Evolutionary conservation across 2,888 invertebrate species (phyloP), one percentile per base, ranked within the genome.

Genomic region (Leptinotarsa haldemani): DNA sequence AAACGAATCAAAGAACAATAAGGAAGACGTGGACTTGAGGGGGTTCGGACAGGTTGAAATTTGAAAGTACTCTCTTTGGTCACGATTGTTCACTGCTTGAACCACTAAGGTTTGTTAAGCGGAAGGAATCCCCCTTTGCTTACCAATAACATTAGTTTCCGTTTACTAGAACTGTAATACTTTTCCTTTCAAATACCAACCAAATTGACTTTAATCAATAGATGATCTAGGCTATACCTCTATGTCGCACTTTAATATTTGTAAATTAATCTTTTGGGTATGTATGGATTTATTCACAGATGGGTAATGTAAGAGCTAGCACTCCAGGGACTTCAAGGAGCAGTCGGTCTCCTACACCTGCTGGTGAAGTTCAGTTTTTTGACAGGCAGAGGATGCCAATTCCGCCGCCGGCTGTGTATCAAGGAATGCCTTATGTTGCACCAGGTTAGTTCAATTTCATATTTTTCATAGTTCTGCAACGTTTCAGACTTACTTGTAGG

Each of bases 301-400:
- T 77, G 53, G 70, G 73, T 22, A 77, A 72, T 68, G 69, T 77
- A 30, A 71, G 77, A 52, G 76, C 71, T n/a, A 69, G 58, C 53
- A 79, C 78, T 1, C 78, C 85, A 5, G 84, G 82, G 13, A 84
- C 85, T 47, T 80, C 83, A 47, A 83, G 86, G 79, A 86, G 83
- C 71, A 88, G 87, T 79, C 82, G 87, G 76, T 88, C 88, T 50
- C 87, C 88, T 9, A 88, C 88, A 47, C 88, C 88, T 22, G 86
- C 85, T 47, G 82, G 83, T 75, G 87, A 87, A 69, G 80, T 83
- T 65, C 74, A 83, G 13, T 83, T 82, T 79, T 84, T 83, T 64
- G 85, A 86, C 66, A 83, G 84, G 65, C 85, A 84, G 74, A 80
- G 86, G 74, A 84, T 85, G 78, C 80, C 83, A 46, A 82, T 86